Conservation (phyloP, 2,888 invertebrate genomes). For the Lycophotia porphyrea region DNA sequence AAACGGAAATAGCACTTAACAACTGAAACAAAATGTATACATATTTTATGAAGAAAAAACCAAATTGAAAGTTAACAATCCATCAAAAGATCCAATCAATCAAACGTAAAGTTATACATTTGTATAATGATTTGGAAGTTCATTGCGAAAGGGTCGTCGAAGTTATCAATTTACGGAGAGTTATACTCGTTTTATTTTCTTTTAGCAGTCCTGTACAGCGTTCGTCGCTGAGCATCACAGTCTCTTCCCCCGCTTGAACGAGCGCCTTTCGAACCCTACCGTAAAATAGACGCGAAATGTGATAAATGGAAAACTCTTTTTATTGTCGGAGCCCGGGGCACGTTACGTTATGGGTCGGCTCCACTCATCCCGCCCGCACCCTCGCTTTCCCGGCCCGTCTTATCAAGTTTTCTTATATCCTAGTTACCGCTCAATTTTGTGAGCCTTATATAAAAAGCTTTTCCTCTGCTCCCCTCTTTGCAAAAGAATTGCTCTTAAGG, state of each 20-base stretch:
- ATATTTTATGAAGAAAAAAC: slow-evolving; percentile 57
- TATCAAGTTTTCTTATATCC: slow-evolving; percentile 88
- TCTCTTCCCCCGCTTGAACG: slow-evolving; percentile 82
- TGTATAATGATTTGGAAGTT: slow-evolving; percentile 80
- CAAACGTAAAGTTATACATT: slow-evolving; percentile 53
- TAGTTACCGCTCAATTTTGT: slow-evolving; percentile 88
- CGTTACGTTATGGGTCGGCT: slow-evolving; percentile 85
- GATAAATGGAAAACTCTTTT: slow-evolving; percentile 90
- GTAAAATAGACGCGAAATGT: slow-evolving; percentile 90
- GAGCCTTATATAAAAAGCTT: slow-evolving; percentile 83
- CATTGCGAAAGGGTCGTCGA: slow-evolving; percentile 83
- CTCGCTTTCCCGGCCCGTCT: slow-evolving; percentile 81
- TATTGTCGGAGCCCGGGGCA: slow-evolving; percentile 85
- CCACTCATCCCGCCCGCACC: slow-evolving; percentile 78
- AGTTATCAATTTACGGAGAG: slow-evolving; percentile 88
- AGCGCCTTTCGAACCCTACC: slow-evolving; percentile 86
- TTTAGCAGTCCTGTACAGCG: slow-evolving; percentile 83
- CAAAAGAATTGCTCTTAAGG: slow-evolving; percentile 81
- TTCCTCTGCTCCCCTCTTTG: slow-evolving; percentile 77
- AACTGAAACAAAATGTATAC: slow-evolving; percentile 17
- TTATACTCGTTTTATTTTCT: slow-evolving; percentile 88
- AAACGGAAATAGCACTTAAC: slow-evolving; percentile 1
- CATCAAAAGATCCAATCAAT: no score
- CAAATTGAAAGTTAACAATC: slow-evolving; percentile 64
- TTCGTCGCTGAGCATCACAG: slow-evolving; percentile 83